Base-by-base conservation (phyloP, 2,113 vertebrate species). In the Montifringilla adamsi region DNA sequence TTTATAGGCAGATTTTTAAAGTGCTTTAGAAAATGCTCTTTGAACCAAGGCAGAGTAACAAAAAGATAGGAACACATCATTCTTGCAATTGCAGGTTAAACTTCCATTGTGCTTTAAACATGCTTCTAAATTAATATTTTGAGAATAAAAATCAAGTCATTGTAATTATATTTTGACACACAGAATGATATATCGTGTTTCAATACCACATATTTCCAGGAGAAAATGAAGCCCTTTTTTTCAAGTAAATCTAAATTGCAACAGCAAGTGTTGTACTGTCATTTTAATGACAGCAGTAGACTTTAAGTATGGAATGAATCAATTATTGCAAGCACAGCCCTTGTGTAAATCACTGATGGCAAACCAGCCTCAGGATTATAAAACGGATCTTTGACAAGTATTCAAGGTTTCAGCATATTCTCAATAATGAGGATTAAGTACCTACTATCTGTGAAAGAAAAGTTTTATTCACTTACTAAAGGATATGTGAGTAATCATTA, bases 341-440 rank as follows among this genome's bases (percentile, higher is more conserved):
- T 94, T 84, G 69, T 37, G 69, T 98, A 97, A 97, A 97, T 97
- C 96, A 97, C 85, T 62, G 89, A 96, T 11, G 41, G 90, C 96
- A 97, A 97, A 95, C 95, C 94, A 96, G 92, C 83, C 96, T 97
- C 96, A 85, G 97, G 96, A 97, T 97, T 97, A 95, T 94, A 95
- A 97, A 97, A 98, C 89, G 97, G 96, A 97, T 96, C 96, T 97
- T 94, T 97, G 97, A 97, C 97, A 98, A 94, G 84, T 94, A 97
- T 94, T 97, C 96, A 97, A 96, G 96, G 94, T 96, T 98, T 98
- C 94, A 91, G 91, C 89, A 81, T 95, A 95, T 96, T 97, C 94
- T 96, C 89, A 89, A 79, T 98, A 97, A 98, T 97, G 96, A 98
- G 96, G 95, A 97, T 97, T 97, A 97, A 98, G 96, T 94, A 90